A percentile compares a stretch with the other conserved stretches of the same genome.
Evolutionary conservation across 2,797 vertebrate genomes (phyloP).

Genomic region (Mus caroli): DNA sequence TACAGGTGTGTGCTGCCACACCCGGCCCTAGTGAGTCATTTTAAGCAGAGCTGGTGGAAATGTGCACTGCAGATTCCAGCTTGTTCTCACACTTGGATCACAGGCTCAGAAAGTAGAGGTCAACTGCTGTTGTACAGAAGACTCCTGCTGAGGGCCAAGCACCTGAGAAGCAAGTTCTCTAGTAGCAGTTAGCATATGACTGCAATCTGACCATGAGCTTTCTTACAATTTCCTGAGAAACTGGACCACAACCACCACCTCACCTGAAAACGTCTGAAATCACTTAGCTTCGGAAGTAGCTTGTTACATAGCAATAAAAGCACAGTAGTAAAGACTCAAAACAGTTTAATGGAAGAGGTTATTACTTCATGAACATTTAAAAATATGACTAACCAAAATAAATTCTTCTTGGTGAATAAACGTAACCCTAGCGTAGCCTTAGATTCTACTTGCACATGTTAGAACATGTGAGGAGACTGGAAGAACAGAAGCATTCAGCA

Average conservation of each 20-base stretch:
- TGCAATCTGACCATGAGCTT: neutral
- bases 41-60: neutral
- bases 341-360: conserved; percentile 35
- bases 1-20: neutral
- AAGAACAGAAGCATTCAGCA: neutral
- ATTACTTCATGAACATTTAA: conserved; percentile 51
- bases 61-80: neutral
- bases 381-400: conserved; percentile 51
- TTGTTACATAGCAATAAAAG: conserved; percentile 22
- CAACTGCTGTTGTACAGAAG: neutral
- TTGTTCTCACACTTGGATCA: neutral
- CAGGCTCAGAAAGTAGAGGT: neutral
- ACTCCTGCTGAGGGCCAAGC: neutral
- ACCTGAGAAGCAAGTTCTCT: neutral
- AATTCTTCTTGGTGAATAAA: conserved; percentile 17
- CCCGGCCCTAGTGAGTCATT: neutral
- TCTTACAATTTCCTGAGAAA: conserved; percentile 39
- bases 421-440: neutral
- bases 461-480: neutral
- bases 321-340: conserved; percentile 45
- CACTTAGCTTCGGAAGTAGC: neutral
- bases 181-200: neutral
- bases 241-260: conserved; percentile 21
- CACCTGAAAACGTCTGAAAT: neutral
- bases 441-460: neutral